phyloP scores from a whole-genome alignment of 2,113 vertebrate species.

The Podarcis muralis region DNA sequence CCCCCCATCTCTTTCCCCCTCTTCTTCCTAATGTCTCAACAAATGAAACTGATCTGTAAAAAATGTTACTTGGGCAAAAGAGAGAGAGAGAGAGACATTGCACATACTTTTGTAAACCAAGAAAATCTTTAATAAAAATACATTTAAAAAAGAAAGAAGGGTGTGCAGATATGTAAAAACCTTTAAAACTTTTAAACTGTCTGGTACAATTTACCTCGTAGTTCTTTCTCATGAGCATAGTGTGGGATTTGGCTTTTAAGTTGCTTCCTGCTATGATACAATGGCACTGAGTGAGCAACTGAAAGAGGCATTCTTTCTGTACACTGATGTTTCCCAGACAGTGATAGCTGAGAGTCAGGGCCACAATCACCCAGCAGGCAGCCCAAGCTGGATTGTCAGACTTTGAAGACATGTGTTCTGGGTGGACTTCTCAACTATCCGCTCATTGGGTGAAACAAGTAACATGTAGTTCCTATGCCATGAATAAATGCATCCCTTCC shows the following conservation, averaged over 20 bases:
- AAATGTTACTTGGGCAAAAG: too few species aligned
- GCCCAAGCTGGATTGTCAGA: background rate
- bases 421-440: background rate
- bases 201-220: background rate
- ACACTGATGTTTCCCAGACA: background rate
- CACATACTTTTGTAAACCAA: too few species aligned
- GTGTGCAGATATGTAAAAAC: background rate
- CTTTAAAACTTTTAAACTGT: background rate
- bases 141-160: background rate
- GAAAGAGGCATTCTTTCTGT: background rate
- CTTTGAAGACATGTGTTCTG: background rate
- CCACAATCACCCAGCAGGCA: background rate
- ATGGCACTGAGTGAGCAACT: background rate
- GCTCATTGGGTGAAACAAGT: background rate
- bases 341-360: background rate
- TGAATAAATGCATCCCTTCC: background rate
- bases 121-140: too few species aligned
- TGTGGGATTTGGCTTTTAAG: background rate
- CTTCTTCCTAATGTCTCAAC: too few species aligned
- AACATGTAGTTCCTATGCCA: background rate
- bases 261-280: background rate
- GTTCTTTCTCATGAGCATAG: background rate
- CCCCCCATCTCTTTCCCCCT: too few species aligned
- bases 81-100: too few species aligned
- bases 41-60: too few species aligned